Evolutionary conservation across 30 jellyfish, hydroid and myxozoan species (phyloP), one percentile per base, ranked within the genome.

Genomic region (Hydra vulgaris): DNA sequence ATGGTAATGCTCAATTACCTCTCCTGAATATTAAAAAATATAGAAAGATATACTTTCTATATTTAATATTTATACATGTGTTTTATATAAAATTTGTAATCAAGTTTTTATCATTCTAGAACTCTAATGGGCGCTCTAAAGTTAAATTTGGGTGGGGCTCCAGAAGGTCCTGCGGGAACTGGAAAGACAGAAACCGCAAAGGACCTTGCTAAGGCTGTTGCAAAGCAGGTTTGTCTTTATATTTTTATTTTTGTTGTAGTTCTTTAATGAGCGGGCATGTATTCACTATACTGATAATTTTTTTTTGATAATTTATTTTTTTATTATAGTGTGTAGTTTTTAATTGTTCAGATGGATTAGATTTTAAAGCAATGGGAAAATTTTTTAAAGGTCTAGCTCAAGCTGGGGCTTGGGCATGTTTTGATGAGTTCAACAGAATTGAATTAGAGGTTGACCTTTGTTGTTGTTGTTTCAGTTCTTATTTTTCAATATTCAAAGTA

Each of bases 91-190:
- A n/a, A n/a, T n/a, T n/a, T n/a, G n/a, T n/a, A n/a, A n/a, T n/a
- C n/a, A n/a, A n/a, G n/a, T 68, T 4, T n/a, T 3, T 76, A 54
- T 3, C 7, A 25, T 55, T 72, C 4, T 71, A 90, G 97, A 69
- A 90, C 97, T 18, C 83, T 90, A 85, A 90, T 90, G 97, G 97
- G 97, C 1, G 97, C 97, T 0, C 72, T 90, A 68, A 85, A 82
- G 72, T 70, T 90, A 21, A 90, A 90, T 74, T 88, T 90, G 54
- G 97, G 97, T 8, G 97, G 97, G n/a, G 97, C 97, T 15, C 97
- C 97, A 0, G 97, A 90, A 73, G 97, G 97, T 12, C 97, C 97
- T 20, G 97, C 97, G 0, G 97, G 97, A 0, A 90, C 97, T 8
- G 97, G 97, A 23, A 90, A 90, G 67, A 90, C 97, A 0, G 97